Evolutionary conservation across 2,888 invertebrate genomes (phyloP), one percentile per base, ranked within the genome.

Genomic region (Biston betularia): DNA sequence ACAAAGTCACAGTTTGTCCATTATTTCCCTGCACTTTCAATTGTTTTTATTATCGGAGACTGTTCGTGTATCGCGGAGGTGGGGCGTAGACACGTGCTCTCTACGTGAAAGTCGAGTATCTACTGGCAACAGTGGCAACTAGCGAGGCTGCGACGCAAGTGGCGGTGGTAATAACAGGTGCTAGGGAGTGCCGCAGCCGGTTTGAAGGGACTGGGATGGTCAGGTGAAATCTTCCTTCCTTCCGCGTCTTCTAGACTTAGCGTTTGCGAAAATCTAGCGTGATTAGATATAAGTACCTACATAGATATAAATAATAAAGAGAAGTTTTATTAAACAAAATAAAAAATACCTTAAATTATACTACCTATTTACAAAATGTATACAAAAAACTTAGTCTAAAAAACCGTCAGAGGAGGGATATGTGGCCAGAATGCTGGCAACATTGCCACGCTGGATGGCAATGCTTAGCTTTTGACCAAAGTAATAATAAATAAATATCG

Each of bases 41-140:
- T 42, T 33, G 15, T 35, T 38, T 50, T 50, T 34, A 34, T 0
- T n/a, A 50, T 34, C 33, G n/a, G 46, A 46, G 46, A 0, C n/a
- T 50, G 11, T 61, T 53, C 53, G 62, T 49, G 49, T 33, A 35
- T 63, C 58, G 56, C 57, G 53, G 55, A 38, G 57, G 10, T 55
- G 66, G 59, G 74, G 70, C 74, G 75, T 68, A 73, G 81, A 52
- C 8, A 66, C 89, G 89, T 89, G 85, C 77, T 82, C 78, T 72
- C 87, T 69, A 75, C 77, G 72, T 80, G 78, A 84, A 86, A 83
- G 89, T 85, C 84, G 86, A 85, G 86, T 88, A 85, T 87, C 85
- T 88, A 91, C 91, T 91, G 84, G 73, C 78, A 83, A 82, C 81
- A 91, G 90, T 91, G 84, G 73, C 78, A 24, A 24, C 1, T 24